Percentiles rank a stretch among this genome's conserved stretches.
Evolutionary conservation across 2,888 invertebrate genomes (phyloP).

Genomic region (Archips crataeganus): DNA sequence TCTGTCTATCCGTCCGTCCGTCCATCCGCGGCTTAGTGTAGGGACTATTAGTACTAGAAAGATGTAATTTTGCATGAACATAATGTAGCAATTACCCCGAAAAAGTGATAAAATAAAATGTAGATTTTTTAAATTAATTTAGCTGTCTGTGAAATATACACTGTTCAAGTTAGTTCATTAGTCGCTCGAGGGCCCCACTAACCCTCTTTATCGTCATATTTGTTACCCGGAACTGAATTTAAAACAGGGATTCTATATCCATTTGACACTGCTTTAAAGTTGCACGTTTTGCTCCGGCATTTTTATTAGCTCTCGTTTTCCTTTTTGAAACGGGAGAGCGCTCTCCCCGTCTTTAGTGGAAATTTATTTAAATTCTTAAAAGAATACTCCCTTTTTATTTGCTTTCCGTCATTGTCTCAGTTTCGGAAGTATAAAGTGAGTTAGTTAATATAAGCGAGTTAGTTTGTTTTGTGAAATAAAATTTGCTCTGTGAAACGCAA

Average conservation of each 20-base stretch:
- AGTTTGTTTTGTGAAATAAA: slow-evolving; percentile 42
- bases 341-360: slow-evolving; percentile 63
- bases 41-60: no score
- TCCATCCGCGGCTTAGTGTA: no score
- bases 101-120: no score
- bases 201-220: slow-evolving; percentile 53
- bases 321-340: slow-evolving; percentile 75
- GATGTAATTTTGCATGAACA: no score
- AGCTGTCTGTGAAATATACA: neutral
- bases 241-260: slow-evolving; percentile 60
- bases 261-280: slow-evolving; percentile 73
- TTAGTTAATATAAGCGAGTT: slow-evolving; percentile 61
- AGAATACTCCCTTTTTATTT: slow-evolving; percentile 67
- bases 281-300: slow-evolving; percentile 66
- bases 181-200: slow-evolving; percentile 10
- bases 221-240: slow-evolving; percentile 55
- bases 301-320: slow-evolving; percentile 78
- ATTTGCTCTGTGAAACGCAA: neutral
- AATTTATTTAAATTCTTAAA: slow-evolving; percentile 83
- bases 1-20: no score
- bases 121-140: no score
- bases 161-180: slow-evolving; percentile 17
- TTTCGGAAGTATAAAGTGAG: slow-evolving; percentile 70
- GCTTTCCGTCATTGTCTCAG: slow-evolving; percentile 58
- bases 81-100: no score